Base-by-base conservation (phyloP, 2,888 invertebrate species). In the Cosmorhoe ocellata region DNA sequence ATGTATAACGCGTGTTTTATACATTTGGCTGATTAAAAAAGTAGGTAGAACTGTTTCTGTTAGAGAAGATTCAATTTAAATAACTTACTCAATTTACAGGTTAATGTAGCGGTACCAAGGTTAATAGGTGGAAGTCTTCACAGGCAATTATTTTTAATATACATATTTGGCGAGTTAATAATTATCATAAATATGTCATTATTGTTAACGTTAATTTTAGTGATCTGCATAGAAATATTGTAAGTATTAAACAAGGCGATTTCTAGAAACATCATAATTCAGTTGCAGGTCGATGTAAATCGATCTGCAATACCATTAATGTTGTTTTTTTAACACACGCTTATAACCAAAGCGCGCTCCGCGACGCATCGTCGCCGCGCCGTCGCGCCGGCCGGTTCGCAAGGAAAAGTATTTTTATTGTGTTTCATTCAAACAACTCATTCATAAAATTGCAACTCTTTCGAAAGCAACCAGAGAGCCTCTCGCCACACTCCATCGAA, bases 391-490 rank as follows among this genome's bases (percentile, higher is more conserved):
- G 67, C 71, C 74, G 76, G 63, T 74, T 72, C 71, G 67, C 68
- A 63, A 66, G 60, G 69, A 63, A n/a, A 67, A 71, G 65, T 74
- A 75, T 75, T 83, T 84, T 85, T 84, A 84, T 81, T 79, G 76
- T 79, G 74, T 82, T 84, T 81, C 84, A 85, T 89, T 87, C 82
- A 84, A 88, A 81, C 81, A 84, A 82, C 75, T 86, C 87, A 88
- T 89, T 88, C 88, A 88, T 86, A 86, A 87, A 88, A 89, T 87
- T 87, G 84, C 79, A 79, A 79, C 76, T 80, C 76, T 74, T 76
- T 79, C 65, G 72, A 72, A 70, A 71, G 79, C 76, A 83, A 82
- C 76, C 73, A 69, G 81, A 84, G 79, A 76, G 66, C 70, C 52
- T 47, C 68, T 61, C 73, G 83, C 66, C 66, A 79, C 82, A 79